Conservation (phyloP, 2,888 invertebrate genomes). For the Hirudinaria manillensis region DNA sequence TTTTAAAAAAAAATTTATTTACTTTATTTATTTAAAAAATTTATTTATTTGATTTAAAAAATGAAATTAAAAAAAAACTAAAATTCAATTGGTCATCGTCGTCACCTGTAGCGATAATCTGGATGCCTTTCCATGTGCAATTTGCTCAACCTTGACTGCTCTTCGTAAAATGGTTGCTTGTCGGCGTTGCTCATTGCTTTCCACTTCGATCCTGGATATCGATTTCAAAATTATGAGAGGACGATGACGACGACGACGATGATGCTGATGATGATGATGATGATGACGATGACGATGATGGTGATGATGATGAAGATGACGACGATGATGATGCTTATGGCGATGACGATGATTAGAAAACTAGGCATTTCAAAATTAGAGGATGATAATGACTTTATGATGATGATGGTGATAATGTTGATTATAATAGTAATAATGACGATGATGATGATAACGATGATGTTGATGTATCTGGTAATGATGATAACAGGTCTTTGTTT, state of each 20-base stretch:
- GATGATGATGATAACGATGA: slow-evolving; percentile 9
- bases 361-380: not conserved
- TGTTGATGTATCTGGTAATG: not conserved
- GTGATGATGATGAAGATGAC: slow-evolving; percentile 1
- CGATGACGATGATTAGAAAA: not conserved
- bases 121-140: slow-evolving; percentile 99
- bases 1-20: too few relatives aligned
- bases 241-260: not conserved
- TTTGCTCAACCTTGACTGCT: slow-evolving; percentile 91
- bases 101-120: slow-evolving; percentile 70
- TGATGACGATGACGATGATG: not conserved
- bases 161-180: slow-evolving; percentile 67
- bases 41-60: too few relatives aligned
- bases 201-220: slow-evolving; percentile 79
- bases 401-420: not conserved
- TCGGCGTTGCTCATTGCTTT: slow-evolving; percentile 76
- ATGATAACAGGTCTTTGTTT: not conserved
- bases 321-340: not conserved
- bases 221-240: not conserved
- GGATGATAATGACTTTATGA: not conserved
- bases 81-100: not conserved
- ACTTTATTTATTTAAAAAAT: too few relatives aligned
- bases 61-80: too few relatives aligned
- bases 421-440: not conserved
- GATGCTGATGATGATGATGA: not conserved